phyloP scores from a whole-genome alignment of 2,113 vertebrate genomes.

The Nicator chloris region DNA sequence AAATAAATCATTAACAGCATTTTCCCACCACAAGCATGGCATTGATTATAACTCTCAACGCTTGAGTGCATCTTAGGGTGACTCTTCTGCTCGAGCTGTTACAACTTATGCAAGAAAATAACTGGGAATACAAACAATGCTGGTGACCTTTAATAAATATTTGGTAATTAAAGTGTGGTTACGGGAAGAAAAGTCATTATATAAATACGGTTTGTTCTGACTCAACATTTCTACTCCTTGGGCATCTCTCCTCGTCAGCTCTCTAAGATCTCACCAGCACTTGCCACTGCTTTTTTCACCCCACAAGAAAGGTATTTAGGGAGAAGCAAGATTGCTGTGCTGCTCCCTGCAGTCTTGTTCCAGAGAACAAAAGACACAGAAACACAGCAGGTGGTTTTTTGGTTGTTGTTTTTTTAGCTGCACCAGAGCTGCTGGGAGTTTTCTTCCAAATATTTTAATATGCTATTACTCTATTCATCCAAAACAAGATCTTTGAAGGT shows the following conservation, averaged over 20 bases:
- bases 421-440: not conserved
- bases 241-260: not conserved
- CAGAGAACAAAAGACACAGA: not conserved
- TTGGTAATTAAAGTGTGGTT: conserved; percentile 40
- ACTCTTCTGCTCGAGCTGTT: not conserved
- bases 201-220: conserved; percentile 6
- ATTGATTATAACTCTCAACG: not conserved
- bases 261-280: not conserved
- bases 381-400: not conserved
- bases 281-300: not conserved
- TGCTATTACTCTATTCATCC: not conserved
- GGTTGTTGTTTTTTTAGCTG: not conserved
- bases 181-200: not conserved
- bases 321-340: not conserved
- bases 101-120: conserved; percentile 19
- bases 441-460: not conserved
- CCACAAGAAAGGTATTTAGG: not conserved
- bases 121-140: conserved; percentile 11
- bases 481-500: not conserved
- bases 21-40: not conserved
- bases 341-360: not conserved
- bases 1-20: not conserved
- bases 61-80: not conserved
- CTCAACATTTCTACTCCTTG: not conserved
- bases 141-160: conserved; percentile 48